A percentile compares a stretch with the other conserved stretches of the same genome.
Conservation (phyloP, 2,797 vertebrate species). For the Psittacula echo region DNA sequence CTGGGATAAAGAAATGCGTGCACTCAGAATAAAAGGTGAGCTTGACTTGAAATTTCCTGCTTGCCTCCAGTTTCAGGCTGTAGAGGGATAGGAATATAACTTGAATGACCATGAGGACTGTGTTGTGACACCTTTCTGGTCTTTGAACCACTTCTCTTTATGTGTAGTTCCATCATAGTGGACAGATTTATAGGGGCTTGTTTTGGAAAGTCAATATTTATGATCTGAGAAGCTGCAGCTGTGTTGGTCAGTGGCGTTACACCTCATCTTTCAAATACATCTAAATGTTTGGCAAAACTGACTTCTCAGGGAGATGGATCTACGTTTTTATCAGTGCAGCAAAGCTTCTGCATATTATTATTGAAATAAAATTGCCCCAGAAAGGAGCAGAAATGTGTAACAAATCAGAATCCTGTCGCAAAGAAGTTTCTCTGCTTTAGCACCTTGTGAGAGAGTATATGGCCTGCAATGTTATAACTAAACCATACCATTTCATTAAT, state of each 20-base stretch:
- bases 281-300: not conserved
- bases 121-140: not conserved
- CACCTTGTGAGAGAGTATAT: not conserved
- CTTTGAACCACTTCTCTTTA: not conserved
- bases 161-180: not conserved
- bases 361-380: not conserved
- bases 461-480: not conserved
- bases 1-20: not conserved
- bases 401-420: not conserved
- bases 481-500: not conserved
- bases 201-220: not conserved
- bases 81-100: not conserved
- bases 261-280: not conserved
- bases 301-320: not conserved
- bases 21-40: not conserved
- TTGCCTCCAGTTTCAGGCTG: not conserved
- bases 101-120: fast-evolving
- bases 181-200: not conserved
- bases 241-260: not conserved
- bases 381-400: not conserved
- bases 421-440: not conserved
- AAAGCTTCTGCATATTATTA: not conserved
- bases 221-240: not conserved
- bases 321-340: not conserved
- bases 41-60: not conserved